Percentiles rank a stretch among this genome's conserved stretches.
These are phyloP conservation scores for Zeugodacus cucurbitae DNA, from an alignment of 1,140 invertebrate genomes.

Conservation along the genomic window DNA sequence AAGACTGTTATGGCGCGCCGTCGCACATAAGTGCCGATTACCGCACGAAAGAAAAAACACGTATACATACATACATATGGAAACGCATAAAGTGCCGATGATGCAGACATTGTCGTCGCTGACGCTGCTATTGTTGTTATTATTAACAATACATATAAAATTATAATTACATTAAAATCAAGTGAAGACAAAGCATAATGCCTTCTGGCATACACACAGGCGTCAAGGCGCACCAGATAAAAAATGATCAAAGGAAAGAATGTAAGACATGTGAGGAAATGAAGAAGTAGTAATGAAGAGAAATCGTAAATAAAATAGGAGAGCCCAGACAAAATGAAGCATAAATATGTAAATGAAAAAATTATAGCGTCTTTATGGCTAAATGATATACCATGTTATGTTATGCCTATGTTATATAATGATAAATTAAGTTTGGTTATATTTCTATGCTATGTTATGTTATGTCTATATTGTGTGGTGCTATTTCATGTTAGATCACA, in stretches of 20 bases:
- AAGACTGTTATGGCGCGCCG: neutral
- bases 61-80: neutral
- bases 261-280: neutral
- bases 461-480: no score
- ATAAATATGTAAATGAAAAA: neutral
- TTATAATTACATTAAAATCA: slow-evolving; percentile 2
- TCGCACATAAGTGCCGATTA: neutral
- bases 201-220: neutral
- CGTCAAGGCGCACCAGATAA: neutral
- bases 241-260: neutral
- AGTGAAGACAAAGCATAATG: slow-evolving; percentile 7
- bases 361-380: no score
- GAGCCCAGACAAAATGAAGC: neutral
- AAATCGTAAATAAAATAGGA: neutral
- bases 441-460: no score
- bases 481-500: no score
- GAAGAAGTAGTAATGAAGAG: neutral
- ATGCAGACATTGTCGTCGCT: neutral
- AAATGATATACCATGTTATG: no score
- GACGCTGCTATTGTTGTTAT: neutral
- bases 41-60: neutral
- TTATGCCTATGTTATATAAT: no score
- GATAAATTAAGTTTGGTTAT: no score
- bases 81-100: neutral
- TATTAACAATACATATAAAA: neutral